Evolutionary conservation across 1,140 invertebrate genomes (phyloP).

Genomic region (Asbolus verrucosus): DNA sequence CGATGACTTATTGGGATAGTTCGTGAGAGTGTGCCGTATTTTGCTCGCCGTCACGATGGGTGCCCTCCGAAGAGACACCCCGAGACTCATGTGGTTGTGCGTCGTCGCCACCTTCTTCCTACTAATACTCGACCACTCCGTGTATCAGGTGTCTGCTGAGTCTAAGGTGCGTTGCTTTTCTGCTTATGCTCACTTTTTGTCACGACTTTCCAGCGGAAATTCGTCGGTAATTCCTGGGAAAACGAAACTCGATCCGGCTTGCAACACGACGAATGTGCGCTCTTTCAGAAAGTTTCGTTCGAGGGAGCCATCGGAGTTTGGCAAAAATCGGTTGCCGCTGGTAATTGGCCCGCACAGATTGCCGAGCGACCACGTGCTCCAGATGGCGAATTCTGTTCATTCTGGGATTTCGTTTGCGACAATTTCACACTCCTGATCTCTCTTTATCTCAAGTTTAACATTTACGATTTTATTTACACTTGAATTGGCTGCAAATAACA

Average conservation of each 20-base stretch:
- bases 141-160: constrained; percentile 44
- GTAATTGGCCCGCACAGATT: no score
- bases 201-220: constrained; percentile 23
- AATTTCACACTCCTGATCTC: no score
- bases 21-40: constrained; percentile 35
- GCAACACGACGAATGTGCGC: no score
- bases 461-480: no score
- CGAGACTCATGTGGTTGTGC: constrained; percentile 36
- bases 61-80: constrained; percentile 44
- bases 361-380: no score
- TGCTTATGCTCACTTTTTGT: background rate
- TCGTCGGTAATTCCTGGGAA: constrained; percentile 15
- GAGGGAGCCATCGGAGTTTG: no score
- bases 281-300: no score
- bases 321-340: no score
- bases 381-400: no score
- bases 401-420: no score
- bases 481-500: no score
- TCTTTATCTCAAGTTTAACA: no score
- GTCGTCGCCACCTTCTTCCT: constrained; percentile 22
- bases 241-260: background rate
- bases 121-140: constrained; percentile 25
- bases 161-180: constrained; percentile 39
- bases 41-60: constrained; percentile 25
- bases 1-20: constrained; percentile 43